Percentiles rank a stretch among this genome's conserved stretches.
phyloP scores from a whole-genome alignment of 2,888 invertebrate species.

The Sisyra terminalis region DNA sequence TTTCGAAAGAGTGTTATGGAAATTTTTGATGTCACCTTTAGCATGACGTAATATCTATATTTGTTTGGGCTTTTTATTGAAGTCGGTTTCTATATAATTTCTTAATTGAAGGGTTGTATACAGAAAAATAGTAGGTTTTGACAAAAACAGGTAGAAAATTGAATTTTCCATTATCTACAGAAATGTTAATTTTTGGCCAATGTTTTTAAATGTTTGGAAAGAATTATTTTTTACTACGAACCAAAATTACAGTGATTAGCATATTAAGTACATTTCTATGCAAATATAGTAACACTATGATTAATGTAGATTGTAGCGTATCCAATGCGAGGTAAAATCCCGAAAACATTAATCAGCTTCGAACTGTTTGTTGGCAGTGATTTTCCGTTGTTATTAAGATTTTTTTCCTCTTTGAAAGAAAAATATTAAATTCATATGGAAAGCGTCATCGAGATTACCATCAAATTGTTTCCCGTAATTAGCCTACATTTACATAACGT shows the following conservation, averaged over 20 bases:
- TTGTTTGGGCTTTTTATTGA: too few relatives aligned
- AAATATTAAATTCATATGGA: neutral
- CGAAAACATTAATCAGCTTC: neutral
- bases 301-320: neutral
- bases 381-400: neutral
- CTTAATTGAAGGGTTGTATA: too few relatives aligned
- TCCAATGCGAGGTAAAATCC: neutral
- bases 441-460: neutral
- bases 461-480: slow-evolving; percentile 5
- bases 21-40: too few relatives aligned
- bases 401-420: neutral
- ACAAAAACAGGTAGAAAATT: too few relatives aligned
- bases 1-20: too few relatives aligned
- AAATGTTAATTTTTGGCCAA: neutral
- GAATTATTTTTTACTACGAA: neutral
- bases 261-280: neutral
- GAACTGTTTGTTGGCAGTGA: neutral
- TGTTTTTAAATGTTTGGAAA: neutral
- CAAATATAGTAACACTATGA: neutral
- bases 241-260: too few relatives aligned
- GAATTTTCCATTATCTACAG: too few relatives aligned
- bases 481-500: neutral
- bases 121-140: too few relatives aligned
- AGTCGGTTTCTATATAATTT: too few relatives aligned
- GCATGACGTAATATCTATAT: too few relatives aligned